phyloP scores from a whole-genome alignment of 1,140 invertebrate species.

The Diploscapter pachys region DNA sequence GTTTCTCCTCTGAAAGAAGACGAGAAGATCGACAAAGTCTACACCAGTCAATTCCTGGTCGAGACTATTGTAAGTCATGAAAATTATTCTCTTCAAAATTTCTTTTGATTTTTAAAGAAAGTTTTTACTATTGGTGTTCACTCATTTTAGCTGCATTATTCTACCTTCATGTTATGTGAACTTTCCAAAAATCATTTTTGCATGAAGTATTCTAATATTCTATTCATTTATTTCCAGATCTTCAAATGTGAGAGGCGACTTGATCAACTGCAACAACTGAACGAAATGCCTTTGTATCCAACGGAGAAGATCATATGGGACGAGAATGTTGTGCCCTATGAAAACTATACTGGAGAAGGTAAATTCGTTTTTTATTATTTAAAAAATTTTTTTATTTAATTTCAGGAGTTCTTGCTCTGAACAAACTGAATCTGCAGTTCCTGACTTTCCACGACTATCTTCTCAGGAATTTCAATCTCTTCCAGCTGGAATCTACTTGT shows the following conservation, averaged over 20 bases:
- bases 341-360: slow-evolving; percentile 90
- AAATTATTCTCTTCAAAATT: not conserved
- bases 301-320: slow-evolving; percentile 98
- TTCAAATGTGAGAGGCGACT: slow-evolving; percentile 80
- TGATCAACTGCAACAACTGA: slow-evolving; percentile 88
- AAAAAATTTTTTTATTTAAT: not conserved
- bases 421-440: slow-evolving; percentile 97
- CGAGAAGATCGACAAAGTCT: slow-evolving; percentile 64
- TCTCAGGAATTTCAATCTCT: slow-evolving; percentile 93
- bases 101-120: no score
- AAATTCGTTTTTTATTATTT: slow-evolving; percentile 15
- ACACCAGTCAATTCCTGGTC: slow-evolving; percentile 76
- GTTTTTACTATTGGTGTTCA: not conserved
- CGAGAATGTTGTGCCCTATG: slow-evolving; percentile 94
- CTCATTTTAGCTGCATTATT: not conserved
- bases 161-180: not conserved
- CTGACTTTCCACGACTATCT: slow-evolving; percentile 96
- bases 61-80: slow-evolving; percentile 73
- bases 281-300: slow-evolving; percentile 96
- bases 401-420: slow-evolving; percentile 74
- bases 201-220: not conserved
- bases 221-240: slow-evolving; percentile 28
- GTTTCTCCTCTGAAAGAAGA: slow-evolving; percentile 71
- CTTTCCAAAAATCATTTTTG: not conserved
- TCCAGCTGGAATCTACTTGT: slow-evolving; percentile 95